phyloP scores from a whole-genome alignment of 2,113 vertebrate species.

The Eublepharis macularius region DNA sequence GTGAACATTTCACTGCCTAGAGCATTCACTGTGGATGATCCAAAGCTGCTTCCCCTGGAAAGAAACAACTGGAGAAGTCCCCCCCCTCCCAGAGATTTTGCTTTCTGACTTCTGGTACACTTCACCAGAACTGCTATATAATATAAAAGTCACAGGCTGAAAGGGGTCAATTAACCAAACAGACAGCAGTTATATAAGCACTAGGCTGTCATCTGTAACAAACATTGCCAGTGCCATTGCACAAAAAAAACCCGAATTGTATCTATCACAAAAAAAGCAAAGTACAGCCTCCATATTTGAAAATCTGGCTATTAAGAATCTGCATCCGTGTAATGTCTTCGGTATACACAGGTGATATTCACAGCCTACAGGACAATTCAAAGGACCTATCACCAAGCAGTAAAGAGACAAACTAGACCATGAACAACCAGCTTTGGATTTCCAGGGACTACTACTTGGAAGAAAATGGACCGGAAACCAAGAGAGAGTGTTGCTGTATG shows the following conservation, averaged over 20 bases:
- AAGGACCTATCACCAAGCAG: not conserved
- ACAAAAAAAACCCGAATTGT: too few species aligned
- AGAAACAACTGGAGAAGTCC: not conserved
- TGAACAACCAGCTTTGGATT: too few species aligned
- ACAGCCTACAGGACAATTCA: not conserved
- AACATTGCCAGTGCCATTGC: not conserved
- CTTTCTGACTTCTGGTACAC: not conserved
- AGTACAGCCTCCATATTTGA: not conserved
- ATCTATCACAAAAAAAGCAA: too few species aligned
- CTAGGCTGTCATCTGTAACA: not conserved
- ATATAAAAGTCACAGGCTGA: not conserved
- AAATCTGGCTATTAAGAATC: not conserved
- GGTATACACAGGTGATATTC: not conserved
- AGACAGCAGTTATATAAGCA: not conserved
- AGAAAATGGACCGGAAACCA: too few species aligned
- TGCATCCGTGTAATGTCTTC: not conserved
- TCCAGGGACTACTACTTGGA: too few species aligned
- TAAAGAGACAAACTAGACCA: not conserved
- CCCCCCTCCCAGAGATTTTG: not conserved
- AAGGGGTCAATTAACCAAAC: not conserved
- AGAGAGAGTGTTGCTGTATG: too few species aligned
- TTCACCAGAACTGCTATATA: not conserved
- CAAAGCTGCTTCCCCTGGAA: not conserved
- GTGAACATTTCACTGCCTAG: constrained; percentile 2
- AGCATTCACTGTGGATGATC: not conserved